Evolutionary conservation across 2,888 invertebrate species (phyloP).

Genomic region (Scaptomyza reducta): DNA sequence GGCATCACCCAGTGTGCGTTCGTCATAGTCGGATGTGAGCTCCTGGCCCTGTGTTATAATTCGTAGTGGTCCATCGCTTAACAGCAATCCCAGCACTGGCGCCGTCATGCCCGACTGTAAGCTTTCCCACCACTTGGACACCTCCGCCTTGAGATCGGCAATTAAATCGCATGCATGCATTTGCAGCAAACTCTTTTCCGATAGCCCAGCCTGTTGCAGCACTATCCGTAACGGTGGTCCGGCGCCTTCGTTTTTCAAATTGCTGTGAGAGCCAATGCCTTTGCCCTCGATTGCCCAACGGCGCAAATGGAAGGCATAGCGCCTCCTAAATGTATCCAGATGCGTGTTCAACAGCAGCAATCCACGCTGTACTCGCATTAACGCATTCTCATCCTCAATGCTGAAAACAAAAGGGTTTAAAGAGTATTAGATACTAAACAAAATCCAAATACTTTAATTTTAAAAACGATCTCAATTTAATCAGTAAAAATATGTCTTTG

Average conservation of each 20-base stretch:
- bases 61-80: conserved; percentile 93
- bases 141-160: conserved; percentile 96
- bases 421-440: neutral
- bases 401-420: conserved; percentile 42
- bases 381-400: conserved; percentile 88
- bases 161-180: conserved; percentile 94
- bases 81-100: conserved; percentile 88
- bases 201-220: conserved; percentile 94
- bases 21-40: conserved; percentile 95
- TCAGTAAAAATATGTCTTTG: too few relatives aligned
- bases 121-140: conserved; percentile 97
- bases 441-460: too few relatives aligned
- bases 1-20: conserved; percentile 94
- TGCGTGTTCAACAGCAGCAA: conserved; percentile 94
- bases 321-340: conserved; percentile 94
- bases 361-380: conserved; percentile 95
- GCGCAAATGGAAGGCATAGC: conserved; percentile 94
- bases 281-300: conserved; percentile 94
- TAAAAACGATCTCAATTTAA: too few relatives aligned
- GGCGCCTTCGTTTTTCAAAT: conserved; percentile 84
- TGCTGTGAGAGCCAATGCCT: conserved; percentile 90
- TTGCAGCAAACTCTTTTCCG: conserved; percentile 92
- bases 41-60: conserved; percentile 98
- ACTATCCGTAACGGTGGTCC: conserved; percentile 90
- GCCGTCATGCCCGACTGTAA: conserved; percentile 84